These are phyloP conservation scores for Thomomys bottae DNA, from an alignment of 2,113 vertebrate genomes.

Conservation along the genomic window DNA sequence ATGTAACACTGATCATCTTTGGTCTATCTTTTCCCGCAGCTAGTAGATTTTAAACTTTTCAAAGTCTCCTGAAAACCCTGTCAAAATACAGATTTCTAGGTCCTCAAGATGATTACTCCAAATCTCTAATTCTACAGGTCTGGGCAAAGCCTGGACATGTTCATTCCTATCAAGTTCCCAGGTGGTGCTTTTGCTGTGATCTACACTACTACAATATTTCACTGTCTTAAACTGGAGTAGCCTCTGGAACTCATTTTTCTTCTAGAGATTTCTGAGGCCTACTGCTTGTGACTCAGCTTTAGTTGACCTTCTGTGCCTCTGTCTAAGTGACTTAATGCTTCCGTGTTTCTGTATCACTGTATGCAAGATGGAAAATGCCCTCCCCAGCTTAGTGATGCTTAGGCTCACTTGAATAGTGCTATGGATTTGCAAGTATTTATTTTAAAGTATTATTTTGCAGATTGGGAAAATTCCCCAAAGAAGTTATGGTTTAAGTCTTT, in stretches of 20 bases:
- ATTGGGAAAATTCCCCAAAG: conserved; percentile 71
- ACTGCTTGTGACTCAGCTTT: conserved; percentile 55
- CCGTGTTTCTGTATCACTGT: conserved; percentile 61
- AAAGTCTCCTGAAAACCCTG: neutral
- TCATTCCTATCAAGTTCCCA: neutral
- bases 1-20: neutral
- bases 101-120: neutral
- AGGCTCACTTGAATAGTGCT: conserved; percentile 74
- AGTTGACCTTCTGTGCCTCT: conserved; percentile 52
- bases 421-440: conserved; percentile 76
- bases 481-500: conserved; percentile 63
- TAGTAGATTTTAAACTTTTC: neutral
- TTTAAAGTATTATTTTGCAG: conserved; percentile 74
- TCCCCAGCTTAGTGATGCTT: conserved; percentile 64
- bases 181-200: neutral
- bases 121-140: conserved; percentile 28
- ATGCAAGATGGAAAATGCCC: conserved; percentile 67
- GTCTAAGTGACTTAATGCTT: conserved; percentile 61
- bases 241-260: conserved; percentile 33
- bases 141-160: neutral
- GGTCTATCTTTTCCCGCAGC: neutral
- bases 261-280: conserved; percentile 45
- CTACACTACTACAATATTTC: neutral
- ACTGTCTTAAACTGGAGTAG: conserved; percentile 43
- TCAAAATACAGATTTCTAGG: neutral